These are phyloP conservation scores for Odontocerum albicorne DNA, from an alignment of 2,888 invertebrate genomes.

Conservation along the genomic window DNA sequence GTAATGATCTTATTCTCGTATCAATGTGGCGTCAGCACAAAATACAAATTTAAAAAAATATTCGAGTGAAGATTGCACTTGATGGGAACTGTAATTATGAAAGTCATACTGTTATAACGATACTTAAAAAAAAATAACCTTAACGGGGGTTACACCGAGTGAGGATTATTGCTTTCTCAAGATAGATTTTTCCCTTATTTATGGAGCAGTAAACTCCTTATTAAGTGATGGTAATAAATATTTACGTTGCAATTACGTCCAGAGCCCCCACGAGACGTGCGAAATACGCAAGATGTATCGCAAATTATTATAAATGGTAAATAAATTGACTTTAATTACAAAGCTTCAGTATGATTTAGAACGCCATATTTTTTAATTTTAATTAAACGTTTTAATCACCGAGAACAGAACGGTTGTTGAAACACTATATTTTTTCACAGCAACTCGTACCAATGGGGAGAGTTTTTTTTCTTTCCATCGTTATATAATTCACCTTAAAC, in stretches of 20 bases:
- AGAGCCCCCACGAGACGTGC: not conserved
- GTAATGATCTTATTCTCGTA: too few species aligned
- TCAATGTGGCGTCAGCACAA: too few species aligned
- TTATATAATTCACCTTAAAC: too few species aligned
- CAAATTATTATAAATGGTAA: slow-evolving; percentile 22
- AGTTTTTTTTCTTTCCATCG: too few species aligned
- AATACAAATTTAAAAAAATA: too few species aligned
- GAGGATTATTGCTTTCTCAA: not conserved
- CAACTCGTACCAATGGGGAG: too few species aligned
- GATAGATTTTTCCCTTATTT: not conserved
- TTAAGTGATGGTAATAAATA: slow-evolving; percentile 12
- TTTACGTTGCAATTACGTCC: slow-evolving; percentile 5
- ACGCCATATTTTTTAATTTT: slow-evolving; percentile 21
- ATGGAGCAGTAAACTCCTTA: not conserved
- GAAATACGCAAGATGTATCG: not conserved
- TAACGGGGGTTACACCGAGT: too few species aligned
- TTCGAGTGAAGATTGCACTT: too few species aligned
- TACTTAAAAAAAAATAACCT: too few species aligned
- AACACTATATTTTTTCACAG: too few species aligned
- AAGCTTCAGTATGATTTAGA: slow-evolving; percentile 17
- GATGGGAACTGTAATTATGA: too few species aligned
- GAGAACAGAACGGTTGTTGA: slow-evolving; percentile 2
- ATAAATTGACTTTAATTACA: slow-evolving; percentile 24
- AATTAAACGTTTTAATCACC: slow-evolving; percentile 16
- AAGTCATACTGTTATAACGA: too few species aligned